phyloP scores from a whole-genome alignment of 2,888 invertebrate species.

The Stenichneumon culpator region DNA sequence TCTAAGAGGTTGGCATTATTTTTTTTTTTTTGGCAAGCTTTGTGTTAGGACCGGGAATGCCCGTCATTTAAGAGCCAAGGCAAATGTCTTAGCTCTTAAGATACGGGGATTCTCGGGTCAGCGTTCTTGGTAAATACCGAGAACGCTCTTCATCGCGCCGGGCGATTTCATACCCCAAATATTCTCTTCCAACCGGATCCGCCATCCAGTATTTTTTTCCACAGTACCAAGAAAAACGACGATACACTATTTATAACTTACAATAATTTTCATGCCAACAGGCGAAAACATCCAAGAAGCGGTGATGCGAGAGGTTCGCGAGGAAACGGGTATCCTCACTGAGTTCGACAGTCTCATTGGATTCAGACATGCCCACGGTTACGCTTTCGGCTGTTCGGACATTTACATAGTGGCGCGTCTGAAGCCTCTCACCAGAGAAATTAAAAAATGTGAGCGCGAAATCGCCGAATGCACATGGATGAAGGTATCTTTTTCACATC shows the following conservation, averaged over 20 bases:
- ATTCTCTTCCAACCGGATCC: neutral
- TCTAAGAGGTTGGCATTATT: too few species aligned
- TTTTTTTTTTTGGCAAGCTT: too few species aligned
- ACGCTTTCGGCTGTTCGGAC: slow-evolving; percentile 94
- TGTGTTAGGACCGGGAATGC: too few species aligned
- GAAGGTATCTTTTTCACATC: slow-evolving; percentile 86
- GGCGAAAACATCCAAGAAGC: slow-evolving; percentile 94
- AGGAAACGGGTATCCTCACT: slow-evolving; percentile 95
- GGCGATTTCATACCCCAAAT: neutral
- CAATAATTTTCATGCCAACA: slow-evolving; percentile 78
- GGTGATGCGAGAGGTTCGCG: slow-evolving; percentile 93
- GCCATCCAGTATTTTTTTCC: neutral
- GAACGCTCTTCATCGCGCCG: neutral
- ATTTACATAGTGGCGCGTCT: slow-evolving; percentile 93
- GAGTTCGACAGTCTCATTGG: slow-evolving; percentile 92
- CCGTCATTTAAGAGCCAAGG: too few species aligned
- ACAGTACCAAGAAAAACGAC: neutral
- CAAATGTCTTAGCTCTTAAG: too few species aligned
- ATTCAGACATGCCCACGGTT: slow-evolving; percentile 92
- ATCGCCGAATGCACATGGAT: slow-evolving; percentile 94
- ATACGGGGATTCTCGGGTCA: too few species aligned
- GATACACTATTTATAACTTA: neutral
- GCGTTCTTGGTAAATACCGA: too few species aligned
- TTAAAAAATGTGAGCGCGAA: slow-evolving; percentile 91
- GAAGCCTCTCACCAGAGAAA: slow-evolving; percentile 88